A percentile compares a stretch with the other conserved stretches of the same genome.
phyloP scores from a whole-genome alignment of 2,888 invertebrate genomes.

The Idaea aversata region DNA sequence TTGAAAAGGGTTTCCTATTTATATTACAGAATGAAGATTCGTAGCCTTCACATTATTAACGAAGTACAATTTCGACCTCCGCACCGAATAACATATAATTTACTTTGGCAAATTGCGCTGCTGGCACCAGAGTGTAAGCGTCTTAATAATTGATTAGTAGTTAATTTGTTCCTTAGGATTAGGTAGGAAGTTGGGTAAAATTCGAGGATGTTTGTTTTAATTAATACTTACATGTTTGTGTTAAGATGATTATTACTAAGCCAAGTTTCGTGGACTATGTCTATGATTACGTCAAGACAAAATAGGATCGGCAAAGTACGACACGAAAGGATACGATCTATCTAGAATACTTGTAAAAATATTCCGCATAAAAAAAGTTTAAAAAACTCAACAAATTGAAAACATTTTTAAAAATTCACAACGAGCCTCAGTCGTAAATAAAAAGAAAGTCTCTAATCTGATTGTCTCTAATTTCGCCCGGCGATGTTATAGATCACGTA shows the following conservation, averaged over 20 bases:
- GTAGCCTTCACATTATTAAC: background rate
- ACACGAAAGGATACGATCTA: too few species aligned
- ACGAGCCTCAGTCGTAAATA: too few species aligned
- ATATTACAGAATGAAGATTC: background rate
- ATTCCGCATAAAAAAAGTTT: too few species aligned
- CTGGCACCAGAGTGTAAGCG: background rate
- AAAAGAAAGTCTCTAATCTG: too few species aligned
- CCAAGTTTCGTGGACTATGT: too few species aligned
- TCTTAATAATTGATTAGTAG: conserved; percentile 3
- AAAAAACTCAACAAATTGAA: too few species aligned
- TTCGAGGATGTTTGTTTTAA: background rate
- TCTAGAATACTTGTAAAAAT: too few species aligned
- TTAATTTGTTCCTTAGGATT: conserved; percentile 3
- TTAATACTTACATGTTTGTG: background rate
- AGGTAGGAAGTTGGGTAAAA: background rate
- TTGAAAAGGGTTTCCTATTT: background rate
- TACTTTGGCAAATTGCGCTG: background rate
- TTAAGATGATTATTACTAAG: background rate
- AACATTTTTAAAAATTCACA: too few species aligned
- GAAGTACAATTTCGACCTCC: background rate
- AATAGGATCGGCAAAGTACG: too few species aligned
- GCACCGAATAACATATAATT: background rate
- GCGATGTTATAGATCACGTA: too few species aligned
- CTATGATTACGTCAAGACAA: too few species aligned
- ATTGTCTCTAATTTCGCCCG: too few species aligned